Base-by-base conservation (phyloP, 2,888 invertebrate genomes). In the Torymus texanus region DNA sequence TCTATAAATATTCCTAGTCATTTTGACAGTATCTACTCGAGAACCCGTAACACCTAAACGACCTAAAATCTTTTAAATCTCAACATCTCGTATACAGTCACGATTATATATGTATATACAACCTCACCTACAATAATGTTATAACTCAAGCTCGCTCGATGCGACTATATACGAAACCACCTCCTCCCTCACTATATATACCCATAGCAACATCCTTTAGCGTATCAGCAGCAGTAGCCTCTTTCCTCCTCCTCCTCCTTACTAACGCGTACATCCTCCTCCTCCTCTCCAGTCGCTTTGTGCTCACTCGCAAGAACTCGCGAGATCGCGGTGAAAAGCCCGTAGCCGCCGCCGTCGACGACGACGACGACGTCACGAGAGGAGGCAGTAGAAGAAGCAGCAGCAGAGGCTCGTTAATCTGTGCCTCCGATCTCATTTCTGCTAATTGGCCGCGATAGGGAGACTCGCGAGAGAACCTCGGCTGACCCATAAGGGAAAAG, bases 381-480 rank as follows among this genome's bases (percentile, higher is more conserved):
- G 55, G 70, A 67, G 59, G 67, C 75, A 77, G 65, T 51, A 66
- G 18, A 56, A 56, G 78, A n/a, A 55, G 75, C 41, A 59, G 71
- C 53, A 61, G 78, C 21, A 41, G 41, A n/a, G 74, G 84, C 83
- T 85, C 81, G 86, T 88, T 88, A 87, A 88, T 88, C 88, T 86
- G 83, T 81, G 82, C 84, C 84, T 85, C 81, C 85, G 87, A 88
- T 88, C 87, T 87, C 86, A 88, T 88, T 88, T 87, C 87, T 85
- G 84, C 87, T 88, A 88, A 88, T 88, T 88, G 88, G 86, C 87
- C 83, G 41, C 8, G 87, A 87, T 87, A 85, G 86, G 82, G 83
- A 83, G 83, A 41, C 41, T 41, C 81, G 50, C 56, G 68, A 83
- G 61, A 4, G 29, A 13, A 29, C 59, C 51, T 8, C 41, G 67